phyloP scores from a whole-genome alignment of 2,888 invertebrate genomes.

The Plutella xylostella region DNA sequence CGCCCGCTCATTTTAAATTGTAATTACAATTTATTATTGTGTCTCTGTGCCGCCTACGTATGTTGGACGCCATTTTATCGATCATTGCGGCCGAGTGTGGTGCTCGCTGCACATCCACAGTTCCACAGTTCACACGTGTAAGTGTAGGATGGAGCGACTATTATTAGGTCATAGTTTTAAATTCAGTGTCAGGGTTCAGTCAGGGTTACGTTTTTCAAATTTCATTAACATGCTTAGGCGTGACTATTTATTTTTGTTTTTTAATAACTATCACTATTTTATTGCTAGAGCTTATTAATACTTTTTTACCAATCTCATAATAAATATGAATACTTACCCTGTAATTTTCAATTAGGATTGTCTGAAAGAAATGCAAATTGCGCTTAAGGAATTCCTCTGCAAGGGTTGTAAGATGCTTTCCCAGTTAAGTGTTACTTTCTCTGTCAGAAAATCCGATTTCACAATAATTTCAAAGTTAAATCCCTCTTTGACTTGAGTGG shows the following conservation, averaged over 20 bases:
- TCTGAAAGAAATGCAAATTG: constrained; percentile 62
- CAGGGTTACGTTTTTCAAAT: too few species aligned
- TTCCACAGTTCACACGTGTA: too few species aligned
- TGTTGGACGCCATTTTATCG: constrained; percentile 63
- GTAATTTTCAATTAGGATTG: constrained; percentile 65
- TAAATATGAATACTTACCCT: too few species aligned
- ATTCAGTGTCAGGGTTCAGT: too few species aligned
- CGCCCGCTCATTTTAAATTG: constrained; percentile 71
- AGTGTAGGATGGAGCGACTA: too few species aligned
- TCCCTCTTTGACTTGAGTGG: too few species aligned
- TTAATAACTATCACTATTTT: too few species aligned
- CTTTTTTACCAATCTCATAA: background rate
- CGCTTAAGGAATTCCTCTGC: constrained; percentile 26
- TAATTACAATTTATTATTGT: constrained; percentile 70
- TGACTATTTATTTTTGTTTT: background rate
- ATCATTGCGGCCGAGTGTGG: too few species aligned
- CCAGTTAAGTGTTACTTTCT: constrained; percentile 58
- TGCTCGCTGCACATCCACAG: too few species aligned
- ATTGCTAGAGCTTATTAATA: too few species aligned
- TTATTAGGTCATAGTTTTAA: too few species aligned
- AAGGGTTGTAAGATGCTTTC: constrained; percentile 64
- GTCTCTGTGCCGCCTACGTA: constrained; percentile 63
- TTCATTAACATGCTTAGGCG: background rate
- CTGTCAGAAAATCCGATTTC: constrained; percentile 37
- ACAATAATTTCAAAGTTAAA: too few species aligned